Base-by-base conservation (phyloP, 2,113 vertebrate genomes). In the Actenoides hombroni region DNA sequence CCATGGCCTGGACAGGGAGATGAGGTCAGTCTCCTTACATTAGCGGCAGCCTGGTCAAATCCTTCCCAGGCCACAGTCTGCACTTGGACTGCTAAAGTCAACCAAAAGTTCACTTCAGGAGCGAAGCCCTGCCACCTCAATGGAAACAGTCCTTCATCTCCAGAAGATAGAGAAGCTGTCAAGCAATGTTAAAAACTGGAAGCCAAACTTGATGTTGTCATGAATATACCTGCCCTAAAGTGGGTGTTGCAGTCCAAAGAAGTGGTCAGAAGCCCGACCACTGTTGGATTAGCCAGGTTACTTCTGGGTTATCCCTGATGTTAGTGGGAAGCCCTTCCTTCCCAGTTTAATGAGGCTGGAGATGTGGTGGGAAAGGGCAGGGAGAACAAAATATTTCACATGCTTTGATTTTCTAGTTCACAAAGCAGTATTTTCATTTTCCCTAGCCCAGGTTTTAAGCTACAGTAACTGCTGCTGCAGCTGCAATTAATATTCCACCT, bases 401-500 rank as follows among this genome's bases (percentile, higher is more conserved):
- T 74, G 67, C 21, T 92, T 89, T 91, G 80, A 92, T 89, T 92
- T 91, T 88, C 82, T 69, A 82, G 40, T 13, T 67, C n/a, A 33
- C 35, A 40, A 85, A 92, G 85, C 18, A 87, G 7, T 57, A 92
- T 88, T 96, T 94, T 92, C n/a, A 31, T 64, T 90, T 96, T 77
- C 54, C 60, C 56, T 23, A 87, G 42, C 35, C 71, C 40, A 60
- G 40, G 16, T 86, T 94, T 93, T 83, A 76, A 91, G 74, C 67
- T 92, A 68, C n/a, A 28, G 17, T 76, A 83, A 61, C 46, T 82
- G 31, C 69, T 61, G 28, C 70, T 61, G 70, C 65, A 73, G 56
- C 80, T 39, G 4, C 83, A 85, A 91, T 91, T 95, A 94, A 93
- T 93, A 96, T 85, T 91, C 68, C 86, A 90, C 86, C 88, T 94